Conservation (phyloP, 2,888 invertebrate species). For the Cylloceria caligata region DNA sequence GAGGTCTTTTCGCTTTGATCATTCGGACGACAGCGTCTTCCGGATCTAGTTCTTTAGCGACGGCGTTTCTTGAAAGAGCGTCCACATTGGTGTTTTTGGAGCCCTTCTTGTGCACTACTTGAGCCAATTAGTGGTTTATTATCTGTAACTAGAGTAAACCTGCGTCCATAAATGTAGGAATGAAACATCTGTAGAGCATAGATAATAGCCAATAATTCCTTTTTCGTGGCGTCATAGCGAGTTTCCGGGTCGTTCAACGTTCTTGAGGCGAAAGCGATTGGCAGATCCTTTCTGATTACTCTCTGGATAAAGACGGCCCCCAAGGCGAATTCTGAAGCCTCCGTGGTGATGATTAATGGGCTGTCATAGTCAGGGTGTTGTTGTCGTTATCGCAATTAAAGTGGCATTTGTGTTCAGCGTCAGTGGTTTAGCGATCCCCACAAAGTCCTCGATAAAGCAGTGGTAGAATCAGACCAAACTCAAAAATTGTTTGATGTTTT, state of each 20-base stretch:
- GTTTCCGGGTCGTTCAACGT: constrained; percentile 73
- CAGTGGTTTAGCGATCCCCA: constrained; percentile 69
- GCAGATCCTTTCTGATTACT: constrained; percentile 76
- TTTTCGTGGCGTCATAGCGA: constrained; percentile 67
- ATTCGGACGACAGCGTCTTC: too few relatives aligned
- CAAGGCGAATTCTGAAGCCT: constrained; percentile 74
- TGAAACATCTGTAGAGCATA: constrained; percentile 71
- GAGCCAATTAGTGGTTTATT: constrained; percentile 74
- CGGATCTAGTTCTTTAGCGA: too few relatives aligned
- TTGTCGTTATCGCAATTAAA: constrained; percentile 61
- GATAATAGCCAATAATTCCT: constrained; percentile 44
- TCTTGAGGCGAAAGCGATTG: constrained; percentile 76
- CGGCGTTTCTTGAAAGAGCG: too few relatives aligned
- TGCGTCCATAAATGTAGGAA: constrained; percentile 76
- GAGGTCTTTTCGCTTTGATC: too few relatives aligned
- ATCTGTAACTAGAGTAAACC: constrained; percentile 76
- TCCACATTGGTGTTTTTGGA: too few relatives aligned
- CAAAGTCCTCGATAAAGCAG: constrained; percentile 70
- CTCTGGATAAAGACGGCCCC: constrained; percentile 78
- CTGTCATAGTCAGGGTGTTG: constrained; percentile 76
- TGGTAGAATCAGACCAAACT: constrained; percentile 72
- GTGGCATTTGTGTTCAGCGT: constrained; percentile 67
- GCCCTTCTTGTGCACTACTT: constrained; percentile 35
- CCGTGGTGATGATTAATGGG: constrained; percentile 76
- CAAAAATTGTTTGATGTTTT: constrained; percentile 69